These are phyloP conservation scores for Aquatica leii DNA, from an alignment of 2,888 invertebrate species.

Conservation along the genomic window DNA sequence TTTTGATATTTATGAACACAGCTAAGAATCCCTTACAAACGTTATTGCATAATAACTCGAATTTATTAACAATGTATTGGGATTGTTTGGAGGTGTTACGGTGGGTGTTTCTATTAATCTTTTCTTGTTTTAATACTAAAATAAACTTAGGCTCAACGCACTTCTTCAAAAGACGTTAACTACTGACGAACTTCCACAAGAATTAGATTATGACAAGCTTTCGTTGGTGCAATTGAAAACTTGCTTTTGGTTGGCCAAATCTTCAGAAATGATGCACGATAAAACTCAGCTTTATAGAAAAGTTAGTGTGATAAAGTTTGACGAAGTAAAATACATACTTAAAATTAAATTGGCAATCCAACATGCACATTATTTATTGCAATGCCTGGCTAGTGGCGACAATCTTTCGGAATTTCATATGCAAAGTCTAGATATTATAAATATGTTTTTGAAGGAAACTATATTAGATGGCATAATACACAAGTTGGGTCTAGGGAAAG, in stretches of 20 bases:
- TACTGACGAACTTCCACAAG: slow-evolving; percentile 47
- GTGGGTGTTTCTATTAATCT: slow-evolving; percentile 41
- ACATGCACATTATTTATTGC: slow-evolving; percentile 49
- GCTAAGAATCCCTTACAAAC: slow-evolving; percentile 48
- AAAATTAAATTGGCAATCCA: slow-evolving; percentile 50
- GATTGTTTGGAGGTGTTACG: slow-evolving; percentile 57
- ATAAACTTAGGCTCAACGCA: slow-evolving; percentile 20
- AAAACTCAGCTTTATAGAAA: slow-evolving; percentile 45
- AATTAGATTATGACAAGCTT: slow-evolving; percentile 50
- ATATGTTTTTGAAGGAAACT: slow-evolving; percentile 54
- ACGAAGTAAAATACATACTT: slow-evolving; percentile 52
- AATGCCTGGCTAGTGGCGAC: slow-evolving; percentile 40
- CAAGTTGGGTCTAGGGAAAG: slow-evolving; percentile 51
- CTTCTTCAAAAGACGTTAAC: slow-evolving; percentile 53
- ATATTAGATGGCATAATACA: slow-evolving; percentile 49
- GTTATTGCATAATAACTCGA: slow-evolving; percentile 49
- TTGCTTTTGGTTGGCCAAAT: slow-evolving; percentile 49
- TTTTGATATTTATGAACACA: slow-evolving; percentile 49
- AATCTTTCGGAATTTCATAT: slow-evolving; percentile 49
- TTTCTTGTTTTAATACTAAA: not conserved
- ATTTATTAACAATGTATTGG: slow-evolving; percentile 51
- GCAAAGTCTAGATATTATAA: slow-evolving; percentile 52
- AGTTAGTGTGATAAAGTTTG: slow-evolving; percentile 51
- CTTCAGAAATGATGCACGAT: slow-evolving; percentile 52
- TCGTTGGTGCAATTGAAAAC: slow-evolving; percentile 51